Base-by-base conservation (phyloP, 2,888 invertebrate species). In the Andrena camellia region DNA sequence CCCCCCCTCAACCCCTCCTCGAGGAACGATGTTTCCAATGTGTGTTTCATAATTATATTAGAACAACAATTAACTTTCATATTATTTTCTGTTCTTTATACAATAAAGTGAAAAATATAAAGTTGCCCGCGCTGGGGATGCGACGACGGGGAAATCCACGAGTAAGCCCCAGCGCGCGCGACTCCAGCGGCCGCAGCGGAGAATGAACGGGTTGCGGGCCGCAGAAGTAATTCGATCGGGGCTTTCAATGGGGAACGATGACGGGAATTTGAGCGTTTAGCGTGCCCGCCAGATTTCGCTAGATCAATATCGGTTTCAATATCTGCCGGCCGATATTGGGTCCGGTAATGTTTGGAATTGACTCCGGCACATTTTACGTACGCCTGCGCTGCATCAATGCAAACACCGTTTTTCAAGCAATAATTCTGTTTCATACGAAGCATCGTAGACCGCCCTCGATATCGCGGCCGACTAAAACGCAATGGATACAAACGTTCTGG, bases 371-470 rank as follows among this genome's bases (percentile, higher is more conserved):
- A 84, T 84, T 78, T 82, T 79, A 64, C 42, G 67, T 78, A 72
- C 71, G 75, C 66, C 62, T 60, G 66, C 42, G 57, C 48, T 29
- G 72, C 66, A 81, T 77, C 77, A 68, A 68, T 77, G 71, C 76
- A 72, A 77, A 77, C 52, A 57, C 54, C 77, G 69, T 75, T 84
- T 86, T 86, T 57, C 84, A 69, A 82, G 68, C 74, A 68, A 63
- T 81, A 82, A 86, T 77, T 86, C 77, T 54, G 74, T 87, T 75
- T 68, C 63, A 68, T 50, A 29, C 62, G 83, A 31, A 13, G 26
- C 10, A 20, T n/a, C 62, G 64, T 74, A 67, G 52, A 50, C 8
- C 64, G 26, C 23, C 33, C 63, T 57, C 42, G 68, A 64, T 23
- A 60, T 72, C 76, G 71, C 60, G 69, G 31, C 50, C 77, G 81